These are phyloP conservation scores for Pipistrellus pipistrellus DNA, from an alignment of 2,797 vertebrate species.

Conservation along the genomic window DNA sequence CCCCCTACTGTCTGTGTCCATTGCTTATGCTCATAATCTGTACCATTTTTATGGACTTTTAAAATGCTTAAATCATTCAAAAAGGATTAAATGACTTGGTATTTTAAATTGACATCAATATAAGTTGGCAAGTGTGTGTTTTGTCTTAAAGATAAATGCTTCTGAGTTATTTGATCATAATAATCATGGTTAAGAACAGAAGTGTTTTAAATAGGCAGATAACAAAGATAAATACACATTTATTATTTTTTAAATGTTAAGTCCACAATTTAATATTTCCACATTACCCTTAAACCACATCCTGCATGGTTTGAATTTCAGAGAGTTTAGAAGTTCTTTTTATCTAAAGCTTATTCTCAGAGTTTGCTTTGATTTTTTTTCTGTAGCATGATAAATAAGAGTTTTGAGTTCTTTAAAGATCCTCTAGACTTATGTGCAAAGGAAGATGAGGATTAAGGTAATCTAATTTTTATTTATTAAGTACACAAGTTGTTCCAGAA, in stretches of 20 bases:
- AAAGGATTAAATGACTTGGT: not conserved
- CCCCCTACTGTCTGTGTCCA: too few relatives aligned
- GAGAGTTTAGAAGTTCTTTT: slow-evolving; percentile 69
- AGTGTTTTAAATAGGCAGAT: slow-evolving; percentile 48
- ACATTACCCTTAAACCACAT: slow-evolving; percentile 63
- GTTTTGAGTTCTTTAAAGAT: slow-evolving; percentile 55
- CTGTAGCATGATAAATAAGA: slow-evolving; percentile 43
- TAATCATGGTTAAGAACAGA: slow-evolving; percentile 62
- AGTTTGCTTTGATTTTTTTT: slow-evolving; percentile 38
- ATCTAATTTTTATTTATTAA: slow-evolving; percentile 76
- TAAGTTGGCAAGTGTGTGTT: slow-evolving; percentile 8
- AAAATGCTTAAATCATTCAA: not conserved
- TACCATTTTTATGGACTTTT: not conserved
- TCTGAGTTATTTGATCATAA: slow-evolving; percentile 20
- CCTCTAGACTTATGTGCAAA: slow-evolving; percentile 50
- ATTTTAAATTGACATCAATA: slow-evolving; percentile 25
- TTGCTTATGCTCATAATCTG: too few relatives aligned
- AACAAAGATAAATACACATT: slow-evolving; percentile 52
- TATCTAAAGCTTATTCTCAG: slow-evolving; percentile 60
- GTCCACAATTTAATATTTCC: slow-evolving; percentile 62
- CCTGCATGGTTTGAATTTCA: slow-evolving; percentile 70
- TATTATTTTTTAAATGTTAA: slow-evolving; percentile 37
- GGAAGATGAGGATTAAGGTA: slow-evolving; percentile 65
- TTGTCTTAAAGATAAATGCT: slow-evolving; percentile 43
- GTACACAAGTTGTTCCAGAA: slow-evolving; percentile 55